Evolutionary conservation across 2,888 invertebrate genomes (phyloP), one percentile per base, ranked within the genome.

Genomic region (Drosophila macrospina): DNA sequence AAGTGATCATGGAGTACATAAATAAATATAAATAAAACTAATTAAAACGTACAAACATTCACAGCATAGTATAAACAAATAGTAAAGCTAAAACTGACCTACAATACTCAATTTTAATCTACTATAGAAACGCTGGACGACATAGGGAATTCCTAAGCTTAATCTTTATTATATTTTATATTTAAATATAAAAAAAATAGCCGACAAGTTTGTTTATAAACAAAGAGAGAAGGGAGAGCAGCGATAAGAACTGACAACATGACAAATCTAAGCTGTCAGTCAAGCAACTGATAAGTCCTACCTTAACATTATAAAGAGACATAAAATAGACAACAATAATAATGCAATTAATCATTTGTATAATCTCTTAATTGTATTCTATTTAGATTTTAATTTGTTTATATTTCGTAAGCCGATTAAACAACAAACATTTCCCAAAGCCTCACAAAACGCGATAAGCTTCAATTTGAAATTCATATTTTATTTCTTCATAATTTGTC

Each of bases 321-420:
- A 63, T 16, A 60, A 41, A 52, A 20, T 15, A 26, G 15, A 50
- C 50, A 36, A 66, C 16, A 24, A 54, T 42, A 68, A 39, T 0
- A 28, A 60, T 39, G 45, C 69, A 85, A 85, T 85, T 88, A 85
- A 85, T 85, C 88, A 85, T 86, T 68, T 36, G 47, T 42, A 48
- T 86, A 85, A 86, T 85, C 85, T 78, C 74, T 84, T 77, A 86
- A 85, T 86, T 86, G 87, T 74, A 61, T 88, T 78, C 69, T 74
- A 72, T 86, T 69, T 76, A 65, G 68, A 76, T 86, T 88, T 88
- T 74, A 83, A 86, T 88, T 82, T 78, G 84, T 74, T 76, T 74
- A 78, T 86, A 78, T 86, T 80, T 88, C 80, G 71, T 88, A 85
- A 88, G 76, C 88, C 72, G 86, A 88, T 85, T 85, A 69, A 45